Conservation (phyloP, 1,140 invertebrate genomes). For the Hylaeus anthracinus region DNA sequence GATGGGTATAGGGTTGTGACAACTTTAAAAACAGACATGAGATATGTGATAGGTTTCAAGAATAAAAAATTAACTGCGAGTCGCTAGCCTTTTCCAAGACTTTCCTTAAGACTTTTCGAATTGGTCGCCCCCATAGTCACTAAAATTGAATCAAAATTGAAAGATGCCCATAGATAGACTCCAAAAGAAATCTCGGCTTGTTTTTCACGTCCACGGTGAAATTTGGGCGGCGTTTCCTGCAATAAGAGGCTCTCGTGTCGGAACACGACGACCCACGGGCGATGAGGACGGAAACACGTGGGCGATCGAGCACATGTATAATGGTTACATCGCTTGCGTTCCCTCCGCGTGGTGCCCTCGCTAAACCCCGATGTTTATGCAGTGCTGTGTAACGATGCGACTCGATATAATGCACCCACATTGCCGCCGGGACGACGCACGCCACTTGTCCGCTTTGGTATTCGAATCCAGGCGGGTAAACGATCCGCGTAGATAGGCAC, state of each 20-base stretch:
- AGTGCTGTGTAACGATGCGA: slow-evolving; percentile 59
- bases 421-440: slow-evolving; percentile 49
- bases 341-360: slow-evolving; percentile 48
- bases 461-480: slow-evolving; percentile 33
- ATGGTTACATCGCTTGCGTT: slow-evolving; percentile 68
- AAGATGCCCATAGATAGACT: too few species aligned
- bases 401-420: slow-evolving; percentile 76
- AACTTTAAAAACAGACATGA: too few species aligned
- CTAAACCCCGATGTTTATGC: slow-evolving; percentile 72
- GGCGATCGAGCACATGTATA: slow-evolving; percentile 71
- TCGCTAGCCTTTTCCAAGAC: too few species aligned
- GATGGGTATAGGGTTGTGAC: too few species aligned
- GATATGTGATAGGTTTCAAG: too few species aligned
- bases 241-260: slow-evolving; percentile 35
- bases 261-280: slow-evolving; percentile 46
- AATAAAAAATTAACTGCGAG: too few species aligned
- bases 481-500: slow-evolving; percentile 33
- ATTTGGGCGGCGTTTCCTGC: slow-evolving; percentile 19
- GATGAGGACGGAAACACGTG: slow-evolving; percentile 77
- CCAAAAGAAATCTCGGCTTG: too few species aligned
- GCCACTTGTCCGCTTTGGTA: slow-evolving; percentile 53
- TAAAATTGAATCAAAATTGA: too few species aligned
- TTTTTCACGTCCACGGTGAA: background rate
- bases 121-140: too few species aligned
- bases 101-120: too few species aligned